Conservation (phyloP, 2,888 invertebrate species). For the Meliscaeva auricollis region DNA sequence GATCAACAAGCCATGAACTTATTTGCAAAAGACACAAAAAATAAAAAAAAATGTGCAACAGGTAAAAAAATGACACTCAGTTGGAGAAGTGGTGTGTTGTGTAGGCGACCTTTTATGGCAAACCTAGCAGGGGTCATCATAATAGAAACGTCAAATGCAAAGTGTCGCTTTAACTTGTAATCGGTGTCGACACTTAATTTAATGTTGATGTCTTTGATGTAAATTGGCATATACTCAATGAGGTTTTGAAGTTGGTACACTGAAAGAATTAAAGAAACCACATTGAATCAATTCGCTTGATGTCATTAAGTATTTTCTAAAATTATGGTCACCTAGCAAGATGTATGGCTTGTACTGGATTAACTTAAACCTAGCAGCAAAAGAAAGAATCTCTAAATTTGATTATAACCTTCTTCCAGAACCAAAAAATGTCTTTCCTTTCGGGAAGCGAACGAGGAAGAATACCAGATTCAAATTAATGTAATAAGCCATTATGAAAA, state of each 20-base stretch:
- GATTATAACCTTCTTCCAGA: too few species aligned
- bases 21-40: conserved; percentile 34
- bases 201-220: neutral
- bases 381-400: too few species aligned
- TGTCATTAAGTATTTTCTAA: too few species aligned
- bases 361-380: too few species aligned
- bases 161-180: conserved; percentile 17
- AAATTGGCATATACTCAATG: conserved; percentile 5
- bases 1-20: conserved; percentile 38
- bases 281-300: too few species aligned
- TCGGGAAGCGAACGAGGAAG: too few species aligned
- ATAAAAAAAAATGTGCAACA: conserved; percentile 35
- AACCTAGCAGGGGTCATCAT: conserved; percentile 42
- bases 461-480: too few species aligned
- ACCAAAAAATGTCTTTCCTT: too few species aligned
- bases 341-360: too few species aligned
- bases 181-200: conserved; percentile 6
- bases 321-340: too few species aligned
- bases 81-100: neutral
- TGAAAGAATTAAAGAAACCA: conserved; percentile 3
- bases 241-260: neutral
- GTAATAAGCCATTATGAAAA: too few species aligned
- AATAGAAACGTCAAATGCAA: conserved; percentile 40
- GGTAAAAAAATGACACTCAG: conserved; percentile 27
- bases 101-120: conserved; percentile 46